A percentile compares a stretch with the other conserved stretches of the same genome.
Conservation (phyloP, 2,113 vertebrate genomes). For the Bothrops jararaca region DNA sequence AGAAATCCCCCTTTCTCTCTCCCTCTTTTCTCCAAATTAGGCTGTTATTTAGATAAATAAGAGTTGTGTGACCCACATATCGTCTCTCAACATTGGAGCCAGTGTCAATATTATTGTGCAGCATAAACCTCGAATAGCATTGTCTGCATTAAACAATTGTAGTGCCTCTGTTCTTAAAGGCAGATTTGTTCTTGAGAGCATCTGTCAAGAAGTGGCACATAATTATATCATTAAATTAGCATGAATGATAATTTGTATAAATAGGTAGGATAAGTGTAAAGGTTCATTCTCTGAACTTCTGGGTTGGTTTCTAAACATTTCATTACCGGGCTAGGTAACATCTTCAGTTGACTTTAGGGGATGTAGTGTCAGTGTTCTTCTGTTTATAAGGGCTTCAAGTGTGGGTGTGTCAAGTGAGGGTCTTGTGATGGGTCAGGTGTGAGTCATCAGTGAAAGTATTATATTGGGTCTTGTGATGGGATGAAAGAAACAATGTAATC, state of each 20-base stretch:
- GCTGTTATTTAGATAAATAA: not conserved
- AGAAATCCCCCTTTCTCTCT: not conserved
- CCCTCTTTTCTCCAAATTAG: not conserved
- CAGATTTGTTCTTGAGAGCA: not conserved
- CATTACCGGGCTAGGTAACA: no score
- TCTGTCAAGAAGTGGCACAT: not conserved
- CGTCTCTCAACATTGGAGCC: not conserved
- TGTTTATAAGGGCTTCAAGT: no score
- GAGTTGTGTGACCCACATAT: not conserved
- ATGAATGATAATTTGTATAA: not conserved
- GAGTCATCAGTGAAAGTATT: no score
- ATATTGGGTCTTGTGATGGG: no score
- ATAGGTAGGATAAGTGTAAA: no score
- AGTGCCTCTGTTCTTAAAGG: not conserved
- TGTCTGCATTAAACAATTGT: not conserved
- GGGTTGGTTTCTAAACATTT: no score
- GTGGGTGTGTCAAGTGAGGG: no score
- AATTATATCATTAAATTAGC: slow-evolving; percentile 19
- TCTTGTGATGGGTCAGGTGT: no score
- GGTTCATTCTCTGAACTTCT: no score
- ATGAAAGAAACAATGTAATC: no score
- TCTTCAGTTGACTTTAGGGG: no score
- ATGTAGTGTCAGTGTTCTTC: no score
- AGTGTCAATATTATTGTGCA: not conserved
- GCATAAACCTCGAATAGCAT: not conserved